Evolutionary conservation across 2,888 invertebrate genomes (phyloP).

Genomic region (Gymnosoma rotundatum): DNA sequence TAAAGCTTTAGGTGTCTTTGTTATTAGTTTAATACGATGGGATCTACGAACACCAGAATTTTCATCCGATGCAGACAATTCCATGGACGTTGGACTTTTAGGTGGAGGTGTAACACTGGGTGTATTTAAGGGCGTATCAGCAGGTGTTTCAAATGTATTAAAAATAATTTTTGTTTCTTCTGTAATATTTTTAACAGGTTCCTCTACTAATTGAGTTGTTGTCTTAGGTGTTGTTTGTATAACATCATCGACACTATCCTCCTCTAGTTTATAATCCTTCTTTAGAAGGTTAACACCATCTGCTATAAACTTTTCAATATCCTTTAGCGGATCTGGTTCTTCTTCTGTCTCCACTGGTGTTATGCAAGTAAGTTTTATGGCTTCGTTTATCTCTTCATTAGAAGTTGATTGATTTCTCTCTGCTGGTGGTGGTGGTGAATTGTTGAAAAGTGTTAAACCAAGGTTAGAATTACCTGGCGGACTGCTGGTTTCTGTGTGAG

Average conservation of each 20-base stretch:
- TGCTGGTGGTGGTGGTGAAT: constrained; percentile 38
- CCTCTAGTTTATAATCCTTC: constrained; percentile 77
- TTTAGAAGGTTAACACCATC: constrained; percentile 80
- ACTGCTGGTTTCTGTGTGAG: background rate
- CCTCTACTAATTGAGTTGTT: constrained; percentile 22
- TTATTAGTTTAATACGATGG: constrained; percentile 89
- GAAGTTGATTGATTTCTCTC: background rate
- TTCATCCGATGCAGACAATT: constrained; percentile 61
- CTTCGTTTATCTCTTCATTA: constrained; percentile 13
- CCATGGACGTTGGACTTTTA: constrained; percentile 69
- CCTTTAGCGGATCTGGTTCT: constrained; percentile 77
- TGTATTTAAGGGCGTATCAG: constrained; percentile 73
- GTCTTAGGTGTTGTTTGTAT: constrained; percentile 30
- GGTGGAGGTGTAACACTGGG: constrained; percentile 74
- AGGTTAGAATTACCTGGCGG: background rate
- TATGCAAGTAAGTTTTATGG: constrained; percentile 10
- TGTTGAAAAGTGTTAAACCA: constrained; percentile 18
- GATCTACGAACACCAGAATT: constrained; percentile 86
- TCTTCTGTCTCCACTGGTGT: constrained; percentile 69
- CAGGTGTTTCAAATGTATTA: constrained; percentile 75
- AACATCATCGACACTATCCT: constrained; percentile 72
- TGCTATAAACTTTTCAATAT: constrained; percentile 80
- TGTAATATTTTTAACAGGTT: background rate
- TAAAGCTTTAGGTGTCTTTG: constrained; percentile 79
- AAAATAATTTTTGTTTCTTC: constrained; percentile 23